Evolutionary conservation across 2,888 invertebrate species (phyloP), one percentile per base, ranked within the genome.

Genomic region (Iselma pallidipennis): DNA sequence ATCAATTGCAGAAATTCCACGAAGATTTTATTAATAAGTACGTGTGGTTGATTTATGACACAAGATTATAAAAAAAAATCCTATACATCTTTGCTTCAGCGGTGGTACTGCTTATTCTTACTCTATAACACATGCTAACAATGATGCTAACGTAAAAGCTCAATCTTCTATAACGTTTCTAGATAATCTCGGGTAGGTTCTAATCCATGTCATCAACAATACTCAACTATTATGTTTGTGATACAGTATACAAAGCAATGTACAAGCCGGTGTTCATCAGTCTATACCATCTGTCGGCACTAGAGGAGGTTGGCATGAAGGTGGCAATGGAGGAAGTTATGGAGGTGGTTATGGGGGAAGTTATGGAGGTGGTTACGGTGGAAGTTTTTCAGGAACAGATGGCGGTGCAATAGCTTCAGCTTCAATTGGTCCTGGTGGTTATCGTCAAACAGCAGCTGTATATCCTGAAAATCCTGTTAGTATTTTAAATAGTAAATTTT

Each of bases 391-490:
- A 12, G 58, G 61, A 57, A 63, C 55, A 12, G 58, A 51, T 12
- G 75, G 74, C 53, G 77, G 63, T 78, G 87, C 89, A 0, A 82
- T 78, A 48, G 86, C 89, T 1, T 79, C 84, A 37, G 87, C 85
- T 0, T 80, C 83, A 1, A 79, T 84, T 50, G 86, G 86, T 23
- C 85, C 87, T 0, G 83, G 81, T 19, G 87, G 82, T 61, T 78
- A 80, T 14, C 84, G 84, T 54, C 89, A 89, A 71, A 79, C 85
- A 1, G 89, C 88, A 23, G 79, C 79, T 6, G 84, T 89, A 28
- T 85, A 77, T 69, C 89, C 89, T 1, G 79, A 80, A 66, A 89
- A 88, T 79, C 84, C 86, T 51, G 89, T 89, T 82, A 83, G 83
- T 72, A 33, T 14, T 16, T 54, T 16, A 19, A n/a, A 23, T n/a